Evolutionary conservation across 2,113 vertebrate species (phyloP), one percentile per base, ranked within the genome.

Genomic region (Spizaetus ornatus): DNA sequence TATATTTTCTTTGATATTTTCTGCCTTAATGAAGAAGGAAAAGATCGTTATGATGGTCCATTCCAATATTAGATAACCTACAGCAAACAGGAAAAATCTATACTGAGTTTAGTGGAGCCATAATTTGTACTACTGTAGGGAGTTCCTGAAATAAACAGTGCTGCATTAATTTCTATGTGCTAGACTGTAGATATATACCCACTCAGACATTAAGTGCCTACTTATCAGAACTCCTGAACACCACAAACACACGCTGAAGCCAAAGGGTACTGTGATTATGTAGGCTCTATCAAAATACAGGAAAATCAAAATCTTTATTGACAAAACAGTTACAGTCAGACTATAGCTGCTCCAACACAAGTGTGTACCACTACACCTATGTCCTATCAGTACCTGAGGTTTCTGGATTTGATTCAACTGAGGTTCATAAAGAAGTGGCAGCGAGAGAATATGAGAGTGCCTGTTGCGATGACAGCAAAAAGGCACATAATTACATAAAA

Each of bases 111-210:
- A 82, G 73, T 77, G 91, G 29, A 88, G 66, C 55, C 70, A 61
- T 92, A 89, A 89, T 93, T 93, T 91, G 84, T 53, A 91, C 36
- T 78, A 36, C 69, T 76, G 70, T 50, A 67, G 50, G 72, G 86
- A 95, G 55, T 36, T 94, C 59, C 90, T 92, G 76, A 92, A 95
- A 93, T 92, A 95, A 92, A 92, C 86, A 71, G 71, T 62, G 36
- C 58, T 69, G 91, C 81, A 65, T 93, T 87, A 72, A 90, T 84
- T 93, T 88, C 90, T 88, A 0, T 19, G 32, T 76, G 92, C 76
- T 80, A 82, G 70, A 56, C 89, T 77, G 50, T 61, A 97, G 92
- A 71, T 40, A 77, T 36, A 91, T 89, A 80, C 53, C 58, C 81
- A 95, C 91, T 91, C 86, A 82, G 89, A 79, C 73, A 70, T 36